These are phyloP conservation scores for Drosophila sucinea DNA, from an alignment of 1,140 invertebrate genomes.

Conservation along the genomic window DNA sequence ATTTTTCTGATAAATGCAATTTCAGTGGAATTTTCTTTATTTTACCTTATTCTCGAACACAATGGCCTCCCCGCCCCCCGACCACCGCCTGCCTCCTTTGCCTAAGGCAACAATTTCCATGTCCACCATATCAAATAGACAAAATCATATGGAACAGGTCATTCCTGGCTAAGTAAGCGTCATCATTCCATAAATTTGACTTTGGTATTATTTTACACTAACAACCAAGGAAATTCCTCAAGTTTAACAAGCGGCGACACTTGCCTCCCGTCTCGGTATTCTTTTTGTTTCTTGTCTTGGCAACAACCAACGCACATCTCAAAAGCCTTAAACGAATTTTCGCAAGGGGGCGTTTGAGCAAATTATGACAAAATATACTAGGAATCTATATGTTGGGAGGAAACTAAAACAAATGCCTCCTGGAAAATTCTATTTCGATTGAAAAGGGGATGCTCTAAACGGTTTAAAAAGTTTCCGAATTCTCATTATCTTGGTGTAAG, in stretches of 20 bases:
- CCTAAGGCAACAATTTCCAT: constrained; percentile 24
- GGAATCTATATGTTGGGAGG: background rate
- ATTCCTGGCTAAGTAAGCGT: too few species aligned
- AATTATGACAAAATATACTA: constrained; percentile 40
- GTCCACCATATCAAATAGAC: constrained; percentile 54
- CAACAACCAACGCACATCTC: constrained; percentile 36
- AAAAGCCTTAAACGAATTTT: constrained; percentile 65
- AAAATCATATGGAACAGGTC: constrained; percentile 8
- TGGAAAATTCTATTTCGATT: too few species aligned
- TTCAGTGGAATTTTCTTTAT: constrained; percentile 65
- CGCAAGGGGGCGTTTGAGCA: constrained; percentile 29
- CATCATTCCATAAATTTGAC: constrained; percentile 17
- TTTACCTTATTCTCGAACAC: background rate
- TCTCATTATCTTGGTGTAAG: too few species aligned
- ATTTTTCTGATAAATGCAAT: constrained; percentile 77
- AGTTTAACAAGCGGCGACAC: constrained; percentile 63
- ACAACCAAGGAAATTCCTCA: constrained; percentile 69
- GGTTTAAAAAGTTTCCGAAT: too few species aligned
- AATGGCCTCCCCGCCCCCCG: too few species aligned
- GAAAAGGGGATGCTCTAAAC: too few species aligned
- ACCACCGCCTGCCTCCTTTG: too few species aligned
- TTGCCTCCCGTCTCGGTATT: constrained; percentile 14
- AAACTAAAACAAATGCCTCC: too few species aligned
- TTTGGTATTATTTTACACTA: constrained; percentile 75
- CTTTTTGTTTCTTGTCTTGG: constrained; percentile 14